Evolutionary conservation across 1,140 invertebrate genomes (phyloP), one percentile per base, ranked within the genome.

Genomic region (Drosophila pandora): DNA sequence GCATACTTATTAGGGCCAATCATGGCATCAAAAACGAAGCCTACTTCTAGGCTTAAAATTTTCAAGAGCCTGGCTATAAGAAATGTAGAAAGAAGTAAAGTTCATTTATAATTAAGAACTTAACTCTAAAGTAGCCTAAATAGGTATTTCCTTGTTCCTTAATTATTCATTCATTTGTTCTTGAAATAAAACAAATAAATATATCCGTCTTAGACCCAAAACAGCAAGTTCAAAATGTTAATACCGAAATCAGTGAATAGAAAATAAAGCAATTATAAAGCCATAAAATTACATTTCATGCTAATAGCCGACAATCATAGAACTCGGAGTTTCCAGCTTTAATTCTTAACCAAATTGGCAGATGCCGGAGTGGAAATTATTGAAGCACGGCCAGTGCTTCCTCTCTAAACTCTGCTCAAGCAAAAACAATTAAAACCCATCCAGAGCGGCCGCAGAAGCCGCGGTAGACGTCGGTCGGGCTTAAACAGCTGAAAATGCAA

Each of bases 401-500:
- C 60, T 25, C 30, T 17, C 25, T 22, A 23, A 48, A 28, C 59
- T 45, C 48, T 47, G 54, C 60, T 53, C 28, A 32, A 71, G 57
- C 64, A 69, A 75, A 76, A 76, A 73, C 59, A 81, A 82, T 68
- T 67, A 77, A 59, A 76, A 82, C 53, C 59, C 68, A 62, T 60
- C 57, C 52, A 48, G 30, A 47, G 57, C 45, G 48, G 49, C 43
- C 57, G 63, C 52, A 56, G 70, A 63, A 76, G 63, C 63, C 68
- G 41, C 25, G 41, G 30, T 67, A 67, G 30, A 41, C 62, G 25
- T 43, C 4, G 60, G 25, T 28, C 6, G 0, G 70, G 72, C 49
- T 67, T 59, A 57, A 65, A 60, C 81, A 81, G 78, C 77, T 85
- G 80, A 87, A 87, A 82, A 87, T 82, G 70, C 83, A 87, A 87